Evolutionary conservation across 2,888 invertebrate genomes (phyloP).

Genomic region (Pegoplata infirma): DNA sequence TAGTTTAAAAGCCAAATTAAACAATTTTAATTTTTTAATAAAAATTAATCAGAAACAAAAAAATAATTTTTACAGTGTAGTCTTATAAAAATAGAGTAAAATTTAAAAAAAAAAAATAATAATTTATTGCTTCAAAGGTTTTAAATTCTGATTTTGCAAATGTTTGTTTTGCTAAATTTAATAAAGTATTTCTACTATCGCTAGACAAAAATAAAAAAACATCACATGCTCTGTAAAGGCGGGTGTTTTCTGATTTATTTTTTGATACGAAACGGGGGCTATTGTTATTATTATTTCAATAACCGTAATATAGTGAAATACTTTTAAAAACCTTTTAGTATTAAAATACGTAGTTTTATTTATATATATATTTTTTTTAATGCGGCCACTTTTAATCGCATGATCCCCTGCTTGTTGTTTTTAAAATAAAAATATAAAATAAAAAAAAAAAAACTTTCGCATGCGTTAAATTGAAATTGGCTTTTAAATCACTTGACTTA

Average conservation of each 20-base stretch:
- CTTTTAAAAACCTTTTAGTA: neutral
- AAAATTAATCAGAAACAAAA: too few species aligned
- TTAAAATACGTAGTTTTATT: neutral
- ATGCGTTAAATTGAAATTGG: neutral
- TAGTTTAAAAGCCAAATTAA: too few species aligned
- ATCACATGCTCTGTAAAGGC: neutral
- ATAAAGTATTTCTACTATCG: too few species aligned
- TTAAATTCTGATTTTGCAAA: too few species aligned
- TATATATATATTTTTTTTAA: neutral
- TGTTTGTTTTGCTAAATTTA: too few species aligned
- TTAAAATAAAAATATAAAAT: neutral
- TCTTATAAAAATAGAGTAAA: too few species aligned
- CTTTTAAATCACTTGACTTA: slow-evolving; percentile 34
- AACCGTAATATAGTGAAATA: neutral
- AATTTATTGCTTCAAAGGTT: too few species aligned
- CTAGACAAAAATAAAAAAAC: neutral
- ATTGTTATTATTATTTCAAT: neutral
- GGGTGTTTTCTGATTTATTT: neutral
- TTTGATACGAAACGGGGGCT: neutral
- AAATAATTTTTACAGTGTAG: too few species aligned
- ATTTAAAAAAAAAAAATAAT: too few species aligned
- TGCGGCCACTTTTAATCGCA: slow-evolving; percentile 5
- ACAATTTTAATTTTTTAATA: too few species aligned
- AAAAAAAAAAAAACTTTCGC: slow-evolving; percentile 1
- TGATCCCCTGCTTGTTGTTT: neutral